These are phyloP conservation scores for Arctia plantaginis DNA, from an alignment of 2,888 invertebrate genomes.

Conservation along the genomic window DNA sequence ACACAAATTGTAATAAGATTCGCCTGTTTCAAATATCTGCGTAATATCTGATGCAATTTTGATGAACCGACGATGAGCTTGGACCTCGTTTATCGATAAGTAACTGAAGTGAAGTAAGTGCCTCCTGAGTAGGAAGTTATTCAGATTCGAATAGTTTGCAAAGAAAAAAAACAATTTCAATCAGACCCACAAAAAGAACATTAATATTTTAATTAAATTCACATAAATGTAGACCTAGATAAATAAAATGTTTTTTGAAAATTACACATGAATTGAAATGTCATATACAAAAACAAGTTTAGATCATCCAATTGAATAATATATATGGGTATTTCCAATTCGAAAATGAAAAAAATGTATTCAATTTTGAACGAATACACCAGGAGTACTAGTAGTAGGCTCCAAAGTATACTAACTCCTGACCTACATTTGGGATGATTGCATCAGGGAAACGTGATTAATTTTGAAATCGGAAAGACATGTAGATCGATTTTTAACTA, in stretches of 20 bases:
- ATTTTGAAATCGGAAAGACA: background rate
- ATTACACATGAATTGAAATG: no score
- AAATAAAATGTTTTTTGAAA: no score
- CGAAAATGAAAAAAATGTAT: background rate
- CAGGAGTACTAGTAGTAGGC: background rate
- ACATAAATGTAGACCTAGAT: no score
- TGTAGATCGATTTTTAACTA: background rate
- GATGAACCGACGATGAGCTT: constrained; percentile 38
- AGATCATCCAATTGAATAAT: no score
- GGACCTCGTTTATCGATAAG: constrained; percentile 62
- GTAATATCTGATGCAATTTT: constrained; percentile 52
- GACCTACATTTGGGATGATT: background rate
- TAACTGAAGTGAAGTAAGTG: constrained; percentile 60
- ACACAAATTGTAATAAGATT: constrained; percentile 19
- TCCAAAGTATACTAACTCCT: background rate
- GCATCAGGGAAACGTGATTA: background rate
- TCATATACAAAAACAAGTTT: no score
- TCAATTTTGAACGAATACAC: background rate
- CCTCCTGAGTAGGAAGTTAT: constrained; percentile 54
- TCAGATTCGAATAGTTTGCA: constrained; percentile 52
- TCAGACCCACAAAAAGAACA: background rate
- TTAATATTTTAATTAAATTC: no score
- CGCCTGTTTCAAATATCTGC: constrained; percentile 21
- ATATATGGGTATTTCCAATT: background rate
- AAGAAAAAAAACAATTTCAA: background rate